Base-by-base conservation (phyloP, 1,140 invertebrate genomes). In the Luehdorfia chinensis region DNA sequence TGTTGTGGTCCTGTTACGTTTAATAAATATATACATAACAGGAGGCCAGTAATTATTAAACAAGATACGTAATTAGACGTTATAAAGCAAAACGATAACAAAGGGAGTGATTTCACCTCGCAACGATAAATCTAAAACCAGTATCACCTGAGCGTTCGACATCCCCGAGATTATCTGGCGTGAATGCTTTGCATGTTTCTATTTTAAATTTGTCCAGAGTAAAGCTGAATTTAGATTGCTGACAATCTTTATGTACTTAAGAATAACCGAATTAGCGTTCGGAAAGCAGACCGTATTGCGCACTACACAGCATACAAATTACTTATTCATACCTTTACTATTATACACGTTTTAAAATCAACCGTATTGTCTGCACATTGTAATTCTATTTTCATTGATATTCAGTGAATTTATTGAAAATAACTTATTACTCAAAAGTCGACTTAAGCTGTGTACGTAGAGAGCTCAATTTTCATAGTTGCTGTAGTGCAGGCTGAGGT, bases 121-220 rank as follows among this genome's bases (percentile, higher is more conserved):
- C 47, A 47, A 59, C 67, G 46, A 75, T 78, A 83, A 83, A 83
- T 83, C 75, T 76, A 66, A 66, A 66, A 64, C 66, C 66, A 66
- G 63, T 75, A 74, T 67, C 78, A 83, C 75, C 74, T 79, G 75
- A 71, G 75, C 66, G 66, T 75, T 74, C 70, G 67, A 75, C 66
- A 59, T 65, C 59, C 65, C 68, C 48, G 63, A 69, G 69, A 70
- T 80, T 77, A 76, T 76, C 18, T 14, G 28, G 47, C 47, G 37
- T 39, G 12, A 5, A 46, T 36, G 36, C 15, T 41, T 43, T 11
- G 39, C 43, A n/a, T n/a, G n/a, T 44, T 51, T 48, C 12, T 39
- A 45, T 13, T 49, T 30, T 23, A 32, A 25, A 14, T 18, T 18
- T 28, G 15, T 36, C 7, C 1, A 12, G 8, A 13, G 11, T 27